These are phyloP conservation scores for Osmoderma eremita DNA, from an alignment of 2,888 invertebrate genomes.

Conservation along the genomic window DNA sequence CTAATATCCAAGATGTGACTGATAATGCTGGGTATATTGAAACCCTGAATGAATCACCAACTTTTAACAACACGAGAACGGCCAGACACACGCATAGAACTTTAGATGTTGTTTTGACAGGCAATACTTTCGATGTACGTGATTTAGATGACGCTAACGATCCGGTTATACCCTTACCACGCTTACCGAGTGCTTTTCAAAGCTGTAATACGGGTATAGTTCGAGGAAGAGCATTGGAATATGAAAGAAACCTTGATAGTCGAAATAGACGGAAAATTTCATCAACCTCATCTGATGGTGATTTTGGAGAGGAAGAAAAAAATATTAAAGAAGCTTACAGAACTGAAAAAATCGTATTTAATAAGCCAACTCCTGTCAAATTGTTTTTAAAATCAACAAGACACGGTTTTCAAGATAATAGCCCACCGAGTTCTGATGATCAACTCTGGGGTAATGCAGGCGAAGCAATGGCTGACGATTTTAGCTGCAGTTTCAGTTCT, in stretches of 20 bases:
- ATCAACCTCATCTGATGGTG: constrained; percentile 60
- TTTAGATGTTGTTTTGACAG: constrained; percentile 78
- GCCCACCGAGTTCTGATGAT: constrained; percentile 66
- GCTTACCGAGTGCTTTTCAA: constrained; percentile 67
- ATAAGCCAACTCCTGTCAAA: constrained; percentile 49
- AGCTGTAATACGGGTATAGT: constrained; percentile 62
- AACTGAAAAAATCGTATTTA: constrained; percentile 31
- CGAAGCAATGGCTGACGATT: constrained; percentile 74
- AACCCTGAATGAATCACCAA: constrained; percentile 60
- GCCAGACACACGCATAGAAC: constrained; percentile 65
- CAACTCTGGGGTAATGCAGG: constrained; percentile 70
- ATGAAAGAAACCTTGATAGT: constrained; percentile 61
- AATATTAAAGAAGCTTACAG: constrained; percentile 35
- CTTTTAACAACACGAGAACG: constrained; percentile 47
- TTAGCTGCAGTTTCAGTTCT: constrained; percentile 66
- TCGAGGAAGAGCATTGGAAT: constrained; percentile 65
- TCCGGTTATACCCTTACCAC: constrained; percentile 73
- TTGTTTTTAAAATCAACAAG: constrained; percentile 56
- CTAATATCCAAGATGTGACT: constrained; percentile 40
- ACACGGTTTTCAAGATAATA: constrained; percentile 53
- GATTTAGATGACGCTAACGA: constrained; percentile 72
- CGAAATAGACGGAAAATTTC: constrained; percentile 55
- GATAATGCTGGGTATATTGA: constrained; percentile 57
- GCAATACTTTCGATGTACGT: constrained; percentile 79
- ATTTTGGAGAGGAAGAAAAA: constrained; percentile 67